Percentiles rank a stretch among this genome's conserved stretches.
Conservation (phyloP, 2,888 invertebrate genomes). For the Torymus tubicola region DNA sequence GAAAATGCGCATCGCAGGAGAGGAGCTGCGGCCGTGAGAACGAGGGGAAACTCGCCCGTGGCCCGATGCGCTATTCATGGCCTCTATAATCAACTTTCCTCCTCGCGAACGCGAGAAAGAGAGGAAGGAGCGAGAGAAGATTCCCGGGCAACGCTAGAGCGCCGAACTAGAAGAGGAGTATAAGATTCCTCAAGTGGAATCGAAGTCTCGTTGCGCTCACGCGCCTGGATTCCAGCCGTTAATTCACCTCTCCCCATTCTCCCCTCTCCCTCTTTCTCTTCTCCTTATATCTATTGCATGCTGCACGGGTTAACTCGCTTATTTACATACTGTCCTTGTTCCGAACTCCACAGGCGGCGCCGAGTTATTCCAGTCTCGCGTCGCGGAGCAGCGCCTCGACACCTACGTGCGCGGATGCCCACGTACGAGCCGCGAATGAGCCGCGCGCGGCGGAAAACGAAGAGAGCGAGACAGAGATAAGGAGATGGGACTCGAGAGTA, state of each 20-base stretch:
- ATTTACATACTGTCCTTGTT: constrained; percentile 52
- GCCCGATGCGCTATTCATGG: constrained; percentile 38
- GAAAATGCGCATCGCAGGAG: constrained; percentile 16
- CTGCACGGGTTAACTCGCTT: constrained; percentile 43
- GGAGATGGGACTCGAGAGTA: background rate
- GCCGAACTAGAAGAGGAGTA: background rate
- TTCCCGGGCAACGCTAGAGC: constrained; percentile 1
- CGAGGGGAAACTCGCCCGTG: constrained; percentile 36
- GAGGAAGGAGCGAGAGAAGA: background rate
- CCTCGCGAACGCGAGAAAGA: background rate
- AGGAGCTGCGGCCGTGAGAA: constrained; percentile 34
- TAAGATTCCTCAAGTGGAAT: constrained; percentile 33
- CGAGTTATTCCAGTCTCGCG: constrained; percentile 47
- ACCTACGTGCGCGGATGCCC: constrained; percentile 33
- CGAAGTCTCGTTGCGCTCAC: constrained; percentile 13
- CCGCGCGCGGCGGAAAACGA: background rate
- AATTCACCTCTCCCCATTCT: constrained; percentile 19
- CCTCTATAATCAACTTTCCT: constrained; percentile 44
- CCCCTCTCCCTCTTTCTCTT: constrained; percentile 12
- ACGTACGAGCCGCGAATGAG: constrained; percentile 4
- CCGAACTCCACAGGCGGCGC: constrained; percentile 24
- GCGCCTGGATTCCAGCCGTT: constrained; percentile 37
- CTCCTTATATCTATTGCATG: background rate
- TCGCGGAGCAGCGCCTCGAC: constrained; percentile 4
- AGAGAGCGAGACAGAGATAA: background rate